These are phyloP conservation scores for Percopsis omiscomaycus DNA, from an alignment of 2,797 vertebrate species.

Conservation along the genomic window DNA sequence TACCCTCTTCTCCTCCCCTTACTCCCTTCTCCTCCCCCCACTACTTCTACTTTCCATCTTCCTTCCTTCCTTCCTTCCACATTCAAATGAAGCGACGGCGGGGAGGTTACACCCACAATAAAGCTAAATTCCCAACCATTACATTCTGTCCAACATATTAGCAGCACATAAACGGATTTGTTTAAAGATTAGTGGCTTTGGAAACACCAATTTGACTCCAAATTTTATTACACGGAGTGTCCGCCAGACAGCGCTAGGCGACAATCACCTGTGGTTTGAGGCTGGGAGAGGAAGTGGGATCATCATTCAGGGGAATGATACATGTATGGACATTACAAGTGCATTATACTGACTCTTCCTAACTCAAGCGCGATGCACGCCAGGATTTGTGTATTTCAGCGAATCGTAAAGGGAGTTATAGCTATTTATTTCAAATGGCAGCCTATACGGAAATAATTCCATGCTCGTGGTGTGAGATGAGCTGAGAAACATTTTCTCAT, in stretches of 20 bases:
- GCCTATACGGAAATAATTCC: slow-evolving; percentile 15
- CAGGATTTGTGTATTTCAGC: slow-evolving; percentile 47
- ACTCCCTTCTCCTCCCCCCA: slow-evolving; percentile 1
- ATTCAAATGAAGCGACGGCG: slow-evolving; percentile 16
- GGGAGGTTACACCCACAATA: slow-evolving; percentile 59
- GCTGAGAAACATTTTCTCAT: slow-evolving; percentile 65
- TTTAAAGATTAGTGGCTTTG: slow-evolving; percentile 75
- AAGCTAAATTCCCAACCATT: slow-evolving; percentile 57
- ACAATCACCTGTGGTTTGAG: slow-evolving; percentile 70
- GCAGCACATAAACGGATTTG: slow-evolving; percentile 80
- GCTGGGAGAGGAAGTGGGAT: slow-evolving; percentile 36
- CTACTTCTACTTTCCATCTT: slow-evolving; percentile 17
- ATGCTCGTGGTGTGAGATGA: slow-evolving; percentile 50
- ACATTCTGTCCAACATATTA: slow-evolving; percentile 71
- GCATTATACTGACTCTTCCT: slow-evolving; percentile 40
- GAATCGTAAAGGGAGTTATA: slow-evolving; percentile 24
- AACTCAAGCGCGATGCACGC: slow-evolving; percentile 21
- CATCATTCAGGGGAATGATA: slow-evolving; percentile 35
- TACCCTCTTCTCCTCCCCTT: not conserved
- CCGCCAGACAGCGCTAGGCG: slow-evolving; percentile 59
- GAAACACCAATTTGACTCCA: slow-evolving; percentile 67
- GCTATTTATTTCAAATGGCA: slow-evolving; percentile 19
- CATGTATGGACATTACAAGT: slow-evolving; percentile 50
- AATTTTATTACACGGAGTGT: slow-evolving; percentile 63
- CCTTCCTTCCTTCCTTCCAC: not conserved